Evolutionary conservation across 1,140 invertebrate genomes (phyloP).

Genomic region (Drosophila novamexicana): DNA sequence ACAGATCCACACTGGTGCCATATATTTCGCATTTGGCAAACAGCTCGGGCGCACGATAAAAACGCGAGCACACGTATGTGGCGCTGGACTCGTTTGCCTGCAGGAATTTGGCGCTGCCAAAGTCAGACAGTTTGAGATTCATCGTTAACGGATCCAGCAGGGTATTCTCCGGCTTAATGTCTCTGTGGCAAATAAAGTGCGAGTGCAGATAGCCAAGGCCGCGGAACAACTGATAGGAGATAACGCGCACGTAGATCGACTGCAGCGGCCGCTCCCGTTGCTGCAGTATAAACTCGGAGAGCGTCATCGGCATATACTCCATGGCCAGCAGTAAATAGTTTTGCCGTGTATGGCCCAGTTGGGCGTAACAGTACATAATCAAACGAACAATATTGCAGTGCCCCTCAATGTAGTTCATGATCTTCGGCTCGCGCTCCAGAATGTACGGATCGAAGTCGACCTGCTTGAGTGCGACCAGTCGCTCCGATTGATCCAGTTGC

Average conservation of each 20-base stretch:
- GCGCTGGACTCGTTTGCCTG: slow-evolving; percentile 98
- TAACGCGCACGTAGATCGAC: slow-evolving; percentile 39
- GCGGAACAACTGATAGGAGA: slow-evolving; percentile 98
- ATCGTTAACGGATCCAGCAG: slow-evolving; percentile 97
- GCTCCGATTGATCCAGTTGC: neutral
- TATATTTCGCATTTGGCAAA: slow-evolving; percentile 99
- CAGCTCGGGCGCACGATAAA: slow-evolving; percentile 98
- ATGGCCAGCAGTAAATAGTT: slow-evolving; percentile 39
- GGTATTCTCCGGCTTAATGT: slow-evolving; percentile 99
- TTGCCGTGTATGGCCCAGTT: slow-evolving; percentile 6
- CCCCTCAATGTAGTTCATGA: slow-evolving; percentile 23
- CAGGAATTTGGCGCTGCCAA: slow-evolving; percentile 98
- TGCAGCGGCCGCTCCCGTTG: neutral
- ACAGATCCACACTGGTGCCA: slow-evolving; percentile 97
- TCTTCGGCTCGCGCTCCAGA: slow-evolving; percentile 27
- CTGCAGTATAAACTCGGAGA: slow-evolving; percentile 23
- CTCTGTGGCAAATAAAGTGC: slow-evolving; percentile 98
- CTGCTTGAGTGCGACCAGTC: slow-evolving; percentile 51
- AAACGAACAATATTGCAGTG: slow-evolving; percentile 52
- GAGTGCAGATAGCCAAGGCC: slow-evolving; percentile 99
- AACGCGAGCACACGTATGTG: slow-evolving; percentile 99
- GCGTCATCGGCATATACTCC: slow-evolving; percentile 59
- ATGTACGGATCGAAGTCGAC: slow-evolving; percentile 5
- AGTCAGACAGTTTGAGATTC: slow-evolving; percentile 98
- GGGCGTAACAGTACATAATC: slow-evolving; percentile 16